These are phyloP conservation scores for Octodon degus DNA, from an alignment of 2,113 vertebrate genomes.

Conservation along the genomic window DNA sequence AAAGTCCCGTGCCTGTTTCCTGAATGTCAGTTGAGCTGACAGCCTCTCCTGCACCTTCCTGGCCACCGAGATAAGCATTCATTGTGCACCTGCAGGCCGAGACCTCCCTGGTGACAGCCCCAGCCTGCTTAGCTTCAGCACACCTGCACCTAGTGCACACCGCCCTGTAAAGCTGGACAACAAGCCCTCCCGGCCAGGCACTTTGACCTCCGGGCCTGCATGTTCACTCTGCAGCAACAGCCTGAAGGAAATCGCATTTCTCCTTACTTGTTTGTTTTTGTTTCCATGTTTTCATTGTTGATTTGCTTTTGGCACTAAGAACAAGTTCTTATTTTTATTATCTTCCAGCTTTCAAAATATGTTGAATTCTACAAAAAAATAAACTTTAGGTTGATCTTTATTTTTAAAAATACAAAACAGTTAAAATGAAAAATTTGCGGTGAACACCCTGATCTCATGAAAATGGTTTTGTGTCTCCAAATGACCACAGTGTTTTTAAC, in stretches of 20 bases:
- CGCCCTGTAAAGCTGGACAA: background rate
- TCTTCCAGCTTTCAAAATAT: slow-evolving; percentile 39
- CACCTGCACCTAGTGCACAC: background rate
- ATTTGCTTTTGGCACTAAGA: slow-evolving; percentile 30
- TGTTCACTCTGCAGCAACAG: background rate
- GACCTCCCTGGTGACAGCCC: background rate
- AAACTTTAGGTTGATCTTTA: background rate
- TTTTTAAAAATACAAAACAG: background rate
- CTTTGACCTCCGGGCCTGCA: background rate
- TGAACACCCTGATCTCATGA: background rate
- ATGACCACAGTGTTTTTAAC: background rate
- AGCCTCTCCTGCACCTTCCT: background rate
- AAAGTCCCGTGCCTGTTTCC: background rate
- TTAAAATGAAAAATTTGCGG: background rate
- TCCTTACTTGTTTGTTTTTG: background rate
- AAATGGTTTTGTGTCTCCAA: slow-evolving; percentile 7
- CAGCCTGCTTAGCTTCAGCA: background rate
- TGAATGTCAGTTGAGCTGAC: background rate
- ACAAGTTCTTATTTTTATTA: background rate
- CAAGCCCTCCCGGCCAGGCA: background rate
- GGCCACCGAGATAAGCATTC: background rate
- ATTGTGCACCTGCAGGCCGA: background rate
- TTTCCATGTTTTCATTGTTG: background rate
- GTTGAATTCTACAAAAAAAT: background rate
- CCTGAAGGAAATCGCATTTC: background rate